Base-by-base conservation (phyloP, 2,797 vertebrate genomes). In the Pseudochromis fuscus region DNA sequence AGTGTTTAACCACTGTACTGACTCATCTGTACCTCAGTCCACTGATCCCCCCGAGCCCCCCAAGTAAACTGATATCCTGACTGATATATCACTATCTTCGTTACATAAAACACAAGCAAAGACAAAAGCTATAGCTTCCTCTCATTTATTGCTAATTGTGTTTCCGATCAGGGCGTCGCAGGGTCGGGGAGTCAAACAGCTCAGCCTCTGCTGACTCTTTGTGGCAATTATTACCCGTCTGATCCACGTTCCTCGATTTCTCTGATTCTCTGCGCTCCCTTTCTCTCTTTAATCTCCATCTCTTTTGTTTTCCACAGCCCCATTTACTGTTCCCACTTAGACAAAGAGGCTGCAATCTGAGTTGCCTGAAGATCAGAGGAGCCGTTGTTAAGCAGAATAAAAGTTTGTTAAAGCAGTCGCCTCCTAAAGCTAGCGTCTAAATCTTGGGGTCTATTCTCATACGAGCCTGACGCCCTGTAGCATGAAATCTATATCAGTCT, bases 401-500 rank as follows among this genome's bases (percentile, higher is more conserved):
- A 15, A 65, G 57, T 48, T 59, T 67, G 31, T 70, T 58, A 58
- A 55, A 51, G 10, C 71, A 50, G 48, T 42, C 6, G 24, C 59
- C 33, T 78, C n/a, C 69, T 31, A 50, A 66, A 51, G 74, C 65
- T 46, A 30, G 15, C 4, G 4, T 42, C 31, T 67, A 31, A 53
- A 62, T 75, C 65, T 77, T 8, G 2, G 21, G 53, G 45, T 75
- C 62, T 71, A 2, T 74, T 74, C 52, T 76, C 15, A 18, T 19
- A 59, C 2, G 9, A 71, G 59, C 40, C 53, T 16, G 46, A 74
- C 23, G 44, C 67, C 72, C 57, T 56, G 61, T 33, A 68, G 74
- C 76, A 81, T 81, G 65, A 85, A 82, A 87, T 87, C 77, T 42
- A 74, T 86, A 77, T 73, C 50, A 24, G 33, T 37, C 46, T 73